Evolutionary conservation across 2,113 vertebrate genomes (phyloP), one percentile per base, ranked within the genome.

Genomic region (Mormyrus lacerda): DNA sequence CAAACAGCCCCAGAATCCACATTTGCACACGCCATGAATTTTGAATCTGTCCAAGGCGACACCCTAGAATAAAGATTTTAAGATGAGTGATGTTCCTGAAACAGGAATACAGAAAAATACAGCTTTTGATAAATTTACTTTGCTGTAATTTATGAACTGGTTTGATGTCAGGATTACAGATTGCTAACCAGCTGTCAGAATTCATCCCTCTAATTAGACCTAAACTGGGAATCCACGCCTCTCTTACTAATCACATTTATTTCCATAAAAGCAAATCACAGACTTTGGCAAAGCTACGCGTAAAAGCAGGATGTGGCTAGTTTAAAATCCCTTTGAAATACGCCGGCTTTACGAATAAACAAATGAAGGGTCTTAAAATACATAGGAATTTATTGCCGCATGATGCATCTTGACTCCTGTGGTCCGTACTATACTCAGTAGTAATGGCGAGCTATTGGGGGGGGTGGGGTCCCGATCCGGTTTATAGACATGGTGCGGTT

Each of bases 101-200:
- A 79, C 73, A 42, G 73, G 35, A 4, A 79, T 39, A 79, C 31
- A 42, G 73, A 42, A 42, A 79, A 79, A 79, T 73, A 79, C 17
- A 79, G 73, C 73, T 42, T 79, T 79, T 42, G 17, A 79, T 19
- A 79, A 79, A 15, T 79, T 79, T 79, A 42, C 31, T 79, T 19
- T 17, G 73, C n/a, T 69, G 27, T 69, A 69, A 69, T 69, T 13
- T 69, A 79, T 35, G 31, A 79, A 42, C 35, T 79, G 35, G 35
- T 35, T 79, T 7, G 13, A 19, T 79, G 73, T 79, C 73, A 79
- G 35, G 73, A 42, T 42, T 79, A 79, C 35, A 79, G 35, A 79
- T 79, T 79, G 31, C 73, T 79, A 79, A 79, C 73, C 73, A 79
- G 73, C 73, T 42, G 73, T 79, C 73, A 79, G 27, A 79, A 79